Evolutionary conservation across 2,113 vertebrate species (phyloP).

Genomic region (Pterophyllum scalare): DNA sequence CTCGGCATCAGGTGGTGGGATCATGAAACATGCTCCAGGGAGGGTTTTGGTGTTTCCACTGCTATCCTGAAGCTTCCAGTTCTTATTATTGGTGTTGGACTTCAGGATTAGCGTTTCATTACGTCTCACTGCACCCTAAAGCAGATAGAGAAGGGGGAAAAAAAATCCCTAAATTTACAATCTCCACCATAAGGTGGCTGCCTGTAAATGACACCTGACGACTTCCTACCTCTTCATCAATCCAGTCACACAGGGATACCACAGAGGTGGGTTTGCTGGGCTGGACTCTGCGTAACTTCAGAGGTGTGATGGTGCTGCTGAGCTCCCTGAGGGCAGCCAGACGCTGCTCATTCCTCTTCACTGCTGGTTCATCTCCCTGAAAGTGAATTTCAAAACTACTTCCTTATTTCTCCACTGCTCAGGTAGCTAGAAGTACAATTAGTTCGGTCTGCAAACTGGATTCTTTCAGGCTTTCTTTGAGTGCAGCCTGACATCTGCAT

Average conservation of each 20-base stretch:
- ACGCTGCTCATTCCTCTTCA: slow-evolving; percentile 85
- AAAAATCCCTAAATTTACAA: neutral
- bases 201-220: neutral
- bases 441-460: neutral
- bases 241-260: slow-evolving; percentile 92
- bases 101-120: slow-evolving; percentile 84
- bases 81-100: slow-evolving; percentile 83
- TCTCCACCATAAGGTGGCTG: neutral
- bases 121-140: slow-evolving; percentile 84
- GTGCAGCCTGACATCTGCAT: too few species aligned
- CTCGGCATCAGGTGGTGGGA: slow-evolving; percentile 88
- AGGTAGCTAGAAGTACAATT: neutral
- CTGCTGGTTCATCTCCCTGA: slow-evolving; percentile 86
- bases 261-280: slow-evolving; percentile 74
- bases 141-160: neutral
- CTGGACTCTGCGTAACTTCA: slow-evolving; percentile 82
- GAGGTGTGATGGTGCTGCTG: slow-evolving; percentile 82
- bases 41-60: slow-evolving; percentile 77
- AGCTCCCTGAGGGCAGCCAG: slow-evolving; percentile 82
- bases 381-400: neutral
- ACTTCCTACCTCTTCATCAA: slow-evolving; percentile 81
- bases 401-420: neutral
- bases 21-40: slow-evolving; percentile 88
- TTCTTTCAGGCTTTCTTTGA: too few species aligned
- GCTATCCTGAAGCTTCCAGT: slow-evolving; percentile 86